phyloP scores from a whole-genome alignment of 1,140 invertebrate genomes.

The Chironomus tepperi region DNA sequence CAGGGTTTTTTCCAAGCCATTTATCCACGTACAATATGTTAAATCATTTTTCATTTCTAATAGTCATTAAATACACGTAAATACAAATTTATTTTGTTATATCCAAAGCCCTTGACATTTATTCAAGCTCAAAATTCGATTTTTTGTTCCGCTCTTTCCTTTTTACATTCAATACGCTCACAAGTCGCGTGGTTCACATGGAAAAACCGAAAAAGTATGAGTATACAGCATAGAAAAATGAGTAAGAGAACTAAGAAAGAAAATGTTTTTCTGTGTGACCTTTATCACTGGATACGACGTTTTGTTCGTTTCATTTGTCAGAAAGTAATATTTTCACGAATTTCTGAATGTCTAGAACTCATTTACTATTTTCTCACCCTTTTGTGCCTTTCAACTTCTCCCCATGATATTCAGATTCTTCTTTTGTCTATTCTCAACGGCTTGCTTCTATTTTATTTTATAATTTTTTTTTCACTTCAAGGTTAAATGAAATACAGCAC shows the following conservation, averaged over 20 bases:
- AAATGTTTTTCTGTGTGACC: slow-evolving; percentile 6
- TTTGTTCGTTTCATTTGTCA: neutral
- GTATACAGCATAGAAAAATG: too few species aligned
- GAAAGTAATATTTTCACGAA: neutral
- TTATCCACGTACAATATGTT: neutral
- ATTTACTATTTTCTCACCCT: neutral
- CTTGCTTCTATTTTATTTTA: neutral
- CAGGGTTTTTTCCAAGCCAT: neutral
- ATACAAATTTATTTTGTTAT: slow-evolving; percentile 7
- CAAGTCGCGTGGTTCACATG: neutral
- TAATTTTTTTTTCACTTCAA: neutral
- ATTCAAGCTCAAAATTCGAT: neutral
- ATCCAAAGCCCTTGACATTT: slow-evolving; percentile 7
- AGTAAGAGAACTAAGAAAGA: neutral
- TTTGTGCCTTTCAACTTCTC: neutral
- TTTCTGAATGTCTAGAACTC: neutral
- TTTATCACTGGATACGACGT: neutral
- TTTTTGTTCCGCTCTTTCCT: neutral
- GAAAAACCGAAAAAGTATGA: neutral
- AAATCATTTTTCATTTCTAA: slow-evolving; percentile 15
- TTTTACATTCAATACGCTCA: neutral
- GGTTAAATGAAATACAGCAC: neutral
- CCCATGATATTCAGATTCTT: slow-evolving; percentile 2
- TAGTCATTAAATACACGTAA: slow-evolving; percentile 14
- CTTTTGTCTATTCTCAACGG: neutral